These are phyloP conservation scores for Hypocryptadius cinnamomeus DNA, from an alignment of 2,113 vertebrate genomes.

Conservation along the genomic window DNA sequence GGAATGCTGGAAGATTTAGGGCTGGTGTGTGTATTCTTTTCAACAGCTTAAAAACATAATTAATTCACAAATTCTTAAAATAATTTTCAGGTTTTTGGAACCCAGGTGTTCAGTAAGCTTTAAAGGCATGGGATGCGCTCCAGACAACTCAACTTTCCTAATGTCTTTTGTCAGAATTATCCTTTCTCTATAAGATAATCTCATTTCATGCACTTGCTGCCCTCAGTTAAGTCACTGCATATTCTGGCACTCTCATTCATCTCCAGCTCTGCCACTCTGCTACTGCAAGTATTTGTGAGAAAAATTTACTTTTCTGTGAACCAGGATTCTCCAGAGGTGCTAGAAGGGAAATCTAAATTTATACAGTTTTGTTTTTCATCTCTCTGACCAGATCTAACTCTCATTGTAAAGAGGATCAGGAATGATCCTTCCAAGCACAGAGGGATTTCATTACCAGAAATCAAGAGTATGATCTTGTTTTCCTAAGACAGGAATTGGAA, in stretches of 20 bases:
- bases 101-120: neutral
- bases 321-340: neutral
- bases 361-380: neutral
- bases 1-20: neutral
- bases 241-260: neutral
- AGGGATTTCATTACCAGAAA: neutral
- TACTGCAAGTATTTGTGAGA: neutral
- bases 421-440: neutral
- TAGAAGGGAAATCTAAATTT: neutral
- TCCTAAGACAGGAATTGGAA: slow-evolving; percentile 12
- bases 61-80: neutral
- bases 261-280: neutral
- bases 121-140: neutral
- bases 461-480: neutral
- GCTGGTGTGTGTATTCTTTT: neutral
- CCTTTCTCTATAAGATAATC: neutral
- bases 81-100: neutral
- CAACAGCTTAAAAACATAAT: neutral
- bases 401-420: neutral
- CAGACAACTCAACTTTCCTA: neutral
- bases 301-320: neutral
- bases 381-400: neutral
- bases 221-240: neutral
- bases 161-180: neutral
- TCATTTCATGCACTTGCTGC: neutral